These are phyloP conservation scores for Leptestheria dahalacensis DNA, from an alignment of 1,140 invertebrate genomes.

Conservation along the genomic window DNA sequence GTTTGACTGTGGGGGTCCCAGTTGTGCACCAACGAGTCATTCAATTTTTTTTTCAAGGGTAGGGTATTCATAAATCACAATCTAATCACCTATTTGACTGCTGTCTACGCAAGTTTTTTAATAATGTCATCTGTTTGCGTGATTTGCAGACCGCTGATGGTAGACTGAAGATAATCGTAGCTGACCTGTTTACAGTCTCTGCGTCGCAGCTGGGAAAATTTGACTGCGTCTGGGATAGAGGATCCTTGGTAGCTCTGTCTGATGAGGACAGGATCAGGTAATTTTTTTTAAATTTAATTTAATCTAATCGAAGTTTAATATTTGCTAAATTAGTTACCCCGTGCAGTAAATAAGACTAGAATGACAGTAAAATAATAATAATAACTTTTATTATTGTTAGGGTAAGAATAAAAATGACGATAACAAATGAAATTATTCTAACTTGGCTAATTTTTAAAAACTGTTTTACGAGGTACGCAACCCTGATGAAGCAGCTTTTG, in stretches of 20 bases:
- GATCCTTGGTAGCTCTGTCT: conserved; percentile 20
- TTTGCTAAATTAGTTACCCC: not conserved
- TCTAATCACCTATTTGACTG: too few relatives aligned
- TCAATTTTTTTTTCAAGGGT: too few relatives aligned
- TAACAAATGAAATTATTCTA: not conserved
- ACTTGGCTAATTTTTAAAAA: not conserved
- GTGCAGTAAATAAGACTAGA: not conserved
- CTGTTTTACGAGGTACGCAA: conserved; percentile 6
- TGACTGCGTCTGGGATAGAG: conserved; percentile 22
- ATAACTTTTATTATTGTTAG: not conserved
- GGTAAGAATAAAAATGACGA: not conserved
- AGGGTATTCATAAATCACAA: too few relatives aligned
- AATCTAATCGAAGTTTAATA: not conserved
- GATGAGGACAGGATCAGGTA: conserved; percentile 15
- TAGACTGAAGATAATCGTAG: conserved; percentile 18
- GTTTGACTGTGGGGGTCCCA: too few relatives aligned
- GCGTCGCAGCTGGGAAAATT: conserved; percentile 20
- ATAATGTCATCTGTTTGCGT: not conserved
- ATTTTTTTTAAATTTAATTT: conserved; percentile 14
- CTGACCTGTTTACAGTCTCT: conserved; percentile 20
- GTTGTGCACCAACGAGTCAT: too few relatives aligned
- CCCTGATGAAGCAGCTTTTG: conserved; percentile 11
- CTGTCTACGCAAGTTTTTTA: too few relatives aligned
- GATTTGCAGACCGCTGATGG: conserved; percentile 15
- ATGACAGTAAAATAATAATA: not conserved